A percentile compares a stretch with the other conserved stretches of the same genome.
phyloP scores from a whole-genome alignment of 1,140 invertebrate genomes.

The Notospermus geniculatus region DNA sequence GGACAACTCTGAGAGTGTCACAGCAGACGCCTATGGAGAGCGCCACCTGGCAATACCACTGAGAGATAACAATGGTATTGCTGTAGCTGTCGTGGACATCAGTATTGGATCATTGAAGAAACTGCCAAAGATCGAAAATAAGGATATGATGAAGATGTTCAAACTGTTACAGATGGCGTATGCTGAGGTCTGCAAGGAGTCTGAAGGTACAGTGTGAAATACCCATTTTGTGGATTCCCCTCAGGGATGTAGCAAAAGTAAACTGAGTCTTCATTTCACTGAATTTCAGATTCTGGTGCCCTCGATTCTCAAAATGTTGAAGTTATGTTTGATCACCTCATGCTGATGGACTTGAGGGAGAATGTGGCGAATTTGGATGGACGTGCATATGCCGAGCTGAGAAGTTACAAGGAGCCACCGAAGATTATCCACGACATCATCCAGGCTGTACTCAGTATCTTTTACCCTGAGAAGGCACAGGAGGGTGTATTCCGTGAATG shows the following conservation, averaged over 20 bases:
- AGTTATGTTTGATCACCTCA: conserved; percentile 54
- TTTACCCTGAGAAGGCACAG: conserved; percentile 39
- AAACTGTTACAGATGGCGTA: conserved; percentile 48
- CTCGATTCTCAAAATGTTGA: conserved; percentile 29
- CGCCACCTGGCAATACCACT: conserved; percentile 50
- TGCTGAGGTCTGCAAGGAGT: conserved; percentile 46
- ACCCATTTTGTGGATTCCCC: too few relatives aligned
- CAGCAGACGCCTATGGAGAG: conserved; percentile 51
- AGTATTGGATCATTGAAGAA: conserved; percentile 46
- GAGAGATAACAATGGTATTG: conserved; percentile 43
- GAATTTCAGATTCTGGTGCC: not conserved
- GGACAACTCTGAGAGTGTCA: conserved; percentile 51
- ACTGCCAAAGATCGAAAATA: conserved; percentile 46
- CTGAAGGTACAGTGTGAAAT: conserved; percentile 24
- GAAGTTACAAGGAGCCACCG: conserved; percentile 48
- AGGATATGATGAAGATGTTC: conserved; percentile 50
- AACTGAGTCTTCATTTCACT: not conserved
- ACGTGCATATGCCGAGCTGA: conserved; percentile 49
- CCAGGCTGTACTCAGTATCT: conserved; percentile 47
- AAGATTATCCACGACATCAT: conserved; percentile 45
- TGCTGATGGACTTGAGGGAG: conserved; percentile 53
- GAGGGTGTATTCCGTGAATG: conserved; percentile 47
- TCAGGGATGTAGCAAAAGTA: too few relatives aligned
- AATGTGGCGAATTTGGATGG: conserved; percentile 48
- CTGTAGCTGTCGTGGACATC: conserved; percentile 50